A percentile compares a stretch with the other conserved stretches of the same genome.
Conservation (phyloP, 2,113 vertebrate genomes). For the Microcebus lehilahytsara region DNA sequence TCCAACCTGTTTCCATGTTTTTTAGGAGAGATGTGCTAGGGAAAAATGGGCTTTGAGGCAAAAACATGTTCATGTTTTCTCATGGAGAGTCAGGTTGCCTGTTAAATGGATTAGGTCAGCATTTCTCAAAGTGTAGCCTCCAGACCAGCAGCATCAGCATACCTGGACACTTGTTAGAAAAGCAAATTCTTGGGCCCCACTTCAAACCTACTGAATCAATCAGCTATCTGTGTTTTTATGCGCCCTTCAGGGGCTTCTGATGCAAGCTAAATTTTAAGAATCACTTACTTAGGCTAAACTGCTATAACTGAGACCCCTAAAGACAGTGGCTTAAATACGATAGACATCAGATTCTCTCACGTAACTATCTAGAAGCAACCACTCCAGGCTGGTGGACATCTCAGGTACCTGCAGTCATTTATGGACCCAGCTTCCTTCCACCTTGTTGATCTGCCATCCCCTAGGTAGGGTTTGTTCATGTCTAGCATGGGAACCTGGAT, state of each 20-base stretch:
- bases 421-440: neutral
- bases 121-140: neutral
- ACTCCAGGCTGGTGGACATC: neutral
- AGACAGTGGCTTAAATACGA: neutral
- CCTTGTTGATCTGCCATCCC: neutral
- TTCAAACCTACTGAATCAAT: neutral
- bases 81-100: neutral
- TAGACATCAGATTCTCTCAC: neutral
- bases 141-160: neutral
- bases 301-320: neutral
- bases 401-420: neutral
- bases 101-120: neutral
- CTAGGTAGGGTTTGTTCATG: neutral
- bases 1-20: neutral
- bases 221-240: neutral
- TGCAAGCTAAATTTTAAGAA: neutral
- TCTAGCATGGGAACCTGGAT: neutral
- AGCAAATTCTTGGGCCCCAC: neutral
- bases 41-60: neutral
- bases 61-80: neutral
- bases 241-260: neutral
- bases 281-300: neutral
- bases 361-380: neutral
- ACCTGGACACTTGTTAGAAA: neutral
- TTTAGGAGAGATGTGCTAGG: neutral